Evolutionary conservation across 2,888 invertebrate genomes (phyloP).

Genomic region (Diloba caeruleocephala): DNA sequence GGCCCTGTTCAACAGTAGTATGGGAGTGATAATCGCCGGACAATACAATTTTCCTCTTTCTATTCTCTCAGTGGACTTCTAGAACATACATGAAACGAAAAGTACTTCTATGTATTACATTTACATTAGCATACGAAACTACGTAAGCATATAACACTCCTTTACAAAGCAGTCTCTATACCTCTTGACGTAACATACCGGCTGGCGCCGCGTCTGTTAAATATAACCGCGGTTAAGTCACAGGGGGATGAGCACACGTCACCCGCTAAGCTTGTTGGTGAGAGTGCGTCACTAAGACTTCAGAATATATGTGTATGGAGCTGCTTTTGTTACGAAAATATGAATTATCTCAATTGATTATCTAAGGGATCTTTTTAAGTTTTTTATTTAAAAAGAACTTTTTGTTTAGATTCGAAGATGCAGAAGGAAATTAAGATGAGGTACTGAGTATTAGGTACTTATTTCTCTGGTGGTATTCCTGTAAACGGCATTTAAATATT

Average conservation of each 20-base stretch:
- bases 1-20: no score
- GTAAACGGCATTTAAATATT: no score
- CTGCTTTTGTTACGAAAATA: slow-evolving; percentile 30
- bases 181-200: slow-evolving; percentile 47
- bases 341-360: no score
- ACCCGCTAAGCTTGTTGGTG: slow-evolving; percentile 70
- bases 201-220: slow-evolving; percentile 64
- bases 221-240: slow-evolving; percentile 75
- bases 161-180: slow-evolving; percentile 44
- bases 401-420: no score
- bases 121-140: slow-evolving; percentile 8
- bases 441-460: no score
- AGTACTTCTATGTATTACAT: slow-evolving; percentile 3
- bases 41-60: no score
- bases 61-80: no score
- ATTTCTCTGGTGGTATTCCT: no score
- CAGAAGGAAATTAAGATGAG: no score
- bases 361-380: no score
- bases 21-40: no score
- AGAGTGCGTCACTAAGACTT: slow-evolving; percentile 69
- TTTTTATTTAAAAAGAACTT: no score
- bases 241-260: slow-evolving; percentile 68
- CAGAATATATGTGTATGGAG: slow-evolving; percentile 58
- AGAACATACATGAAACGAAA: neutral
- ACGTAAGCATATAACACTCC: neutral